A percentile compares a stretch with the other conserved stretches of the same genome.
Evolutionary conservation across 1,140 invertebrate species (phyloP).

Genomic region (Amyelois transitella): DNA sequence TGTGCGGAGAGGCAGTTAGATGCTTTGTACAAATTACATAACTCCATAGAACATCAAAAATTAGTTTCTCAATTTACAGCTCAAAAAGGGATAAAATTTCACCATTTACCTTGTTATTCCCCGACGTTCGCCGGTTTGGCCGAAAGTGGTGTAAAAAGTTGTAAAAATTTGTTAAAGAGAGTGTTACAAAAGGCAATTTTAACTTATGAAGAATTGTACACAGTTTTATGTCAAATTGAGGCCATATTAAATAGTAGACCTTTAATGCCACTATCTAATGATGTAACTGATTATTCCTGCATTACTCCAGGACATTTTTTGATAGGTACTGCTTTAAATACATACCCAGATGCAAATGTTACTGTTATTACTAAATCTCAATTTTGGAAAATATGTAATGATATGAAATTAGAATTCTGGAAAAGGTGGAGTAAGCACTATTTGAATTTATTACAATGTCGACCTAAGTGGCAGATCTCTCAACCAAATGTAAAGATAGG

Average conservation of each 20-base stretch:
- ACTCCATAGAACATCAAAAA: background rate
- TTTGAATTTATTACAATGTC: slow-evolving; percentile 9
- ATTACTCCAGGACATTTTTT: no score
- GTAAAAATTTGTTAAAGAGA: background rate
- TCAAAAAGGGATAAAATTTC: background rate
- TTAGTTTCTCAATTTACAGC: background rate
- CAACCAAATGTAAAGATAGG: no score
- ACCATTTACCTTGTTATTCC: background rate
- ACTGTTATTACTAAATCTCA: background rate
- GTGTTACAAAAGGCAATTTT: background rate
- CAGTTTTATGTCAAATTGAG: background rate
- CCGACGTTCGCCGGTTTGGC: background rate
- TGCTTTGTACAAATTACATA: background rate
- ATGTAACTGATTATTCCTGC: slow-evolving; percentile 2
- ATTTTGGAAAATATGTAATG: slow-evolving; percentile 11
- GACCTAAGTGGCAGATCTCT: slow-evolving; percentile 6
- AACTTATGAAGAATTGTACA: background rate
- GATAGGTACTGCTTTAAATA: no score
- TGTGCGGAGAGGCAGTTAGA: background rate
- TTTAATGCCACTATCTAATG: background rate
- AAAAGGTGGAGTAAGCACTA: slow-evolving; percentile 11
- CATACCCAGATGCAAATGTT: no score
- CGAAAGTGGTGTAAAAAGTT: background rate
- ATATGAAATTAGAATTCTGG: slow-evolving; percentile 6
- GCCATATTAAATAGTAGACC: background rate